Evolutionary conservation across 2,113 vertebrate species (phyloP).

Genomic region (Salvelinus namaycush): DNA sequence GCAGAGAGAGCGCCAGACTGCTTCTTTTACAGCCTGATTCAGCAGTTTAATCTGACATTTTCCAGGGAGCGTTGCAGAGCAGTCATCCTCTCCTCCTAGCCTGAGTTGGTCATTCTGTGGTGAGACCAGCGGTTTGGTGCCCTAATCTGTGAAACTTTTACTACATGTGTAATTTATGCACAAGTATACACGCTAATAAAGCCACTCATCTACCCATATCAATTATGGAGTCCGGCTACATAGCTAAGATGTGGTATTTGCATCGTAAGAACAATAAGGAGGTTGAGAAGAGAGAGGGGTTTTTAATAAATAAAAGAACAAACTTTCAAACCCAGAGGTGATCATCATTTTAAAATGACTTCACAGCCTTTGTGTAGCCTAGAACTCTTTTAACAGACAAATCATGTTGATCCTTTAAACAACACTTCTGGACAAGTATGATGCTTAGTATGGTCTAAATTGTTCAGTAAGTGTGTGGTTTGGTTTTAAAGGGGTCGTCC

Average conservation of each 20-base stretch:
- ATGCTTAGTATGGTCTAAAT: constrained; percentile 13
- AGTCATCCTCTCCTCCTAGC: constrained; percentile 62
- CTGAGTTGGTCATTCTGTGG: constrained; percentile 78
- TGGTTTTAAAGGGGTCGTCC: constrained; percentile 39
- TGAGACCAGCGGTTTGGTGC: constrained; percentile 63
- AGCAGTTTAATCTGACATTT: constrained; percentile 80
- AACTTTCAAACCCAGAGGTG: background rate
- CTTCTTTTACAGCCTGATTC: constrained; percentile 69
- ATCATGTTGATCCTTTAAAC: background rate
- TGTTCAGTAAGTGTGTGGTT: too few species aligned
- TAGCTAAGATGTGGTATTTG: background rate
- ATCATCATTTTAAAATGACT: background rate
- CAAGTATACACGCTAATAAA: constrained; percentile 29
- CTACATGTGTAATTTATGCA: constrained; percentile 59
- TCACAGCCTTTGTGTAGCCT: background rate
- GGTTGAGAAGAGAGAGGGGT: background rate
- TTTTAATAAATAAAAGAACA: background rate
- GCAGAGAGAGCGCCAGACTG: constrained; percentile 46
- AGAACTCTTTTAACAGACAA: background rate
- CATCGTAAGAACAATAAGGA: background rate
- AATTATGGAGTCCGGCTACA: constrained; percentile 35
- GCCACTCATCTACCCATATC: constrained; percentile 45
- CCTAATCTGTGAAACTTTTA: constrained; percentile 74
- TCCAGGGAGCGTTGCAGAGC: constrained; percentile 70
- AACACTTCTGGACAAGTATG: constrained; percentile 26